These are phyloP conservation scores for Pteropus alecto DNA, from an alignment of 2,113 vertebrate species.

Conservation along the genomic window DNA sequence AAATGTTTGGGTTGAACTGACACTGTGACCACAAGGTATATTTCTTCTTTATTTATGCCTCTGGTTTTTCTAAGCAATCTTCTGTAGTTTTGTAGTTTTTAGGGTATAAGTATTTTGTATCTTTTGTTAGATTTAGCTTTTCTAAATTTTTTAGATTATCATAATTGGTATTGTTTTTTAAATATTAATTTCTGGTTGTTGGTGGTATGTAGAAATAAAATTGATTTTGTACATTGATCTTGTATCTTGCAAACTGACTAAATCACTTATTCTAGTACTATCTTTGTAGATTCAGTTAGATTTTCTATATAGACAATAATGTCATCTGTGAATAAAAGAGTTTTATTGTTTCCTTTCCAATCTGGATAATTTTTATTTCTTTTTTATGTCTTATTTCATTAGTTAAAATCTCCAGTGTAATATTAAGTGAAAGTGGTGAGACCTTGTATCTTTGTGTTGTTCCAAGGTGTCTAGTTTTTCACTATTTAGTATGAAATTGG, in stretches of 20 bases:
- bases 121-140: neutral
- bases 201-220: neutral
- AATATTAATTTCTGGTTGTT: neutral
- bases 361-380: neutral
- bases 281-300: neutral
- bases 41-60: neutral
- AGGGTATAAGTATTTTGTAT: neutral
- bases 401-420: neutral
- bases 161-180: neutral
- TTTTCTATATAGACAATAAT: neutral
- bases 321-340: neutral
- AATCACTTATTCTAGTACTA: neutral
- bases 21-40: neutral
- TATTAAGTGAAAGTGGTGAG: neutral
- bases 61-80: neutral
- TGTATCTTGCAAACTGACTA: neutral
- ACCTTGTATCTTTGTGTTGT: neutral
- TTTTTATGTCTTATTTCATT: neutral
- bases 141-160: neutral
- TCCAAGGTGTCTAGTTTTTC: neutral
- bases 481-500: neutral
- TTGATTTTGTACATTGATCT: neutral
- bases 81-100: neutral
- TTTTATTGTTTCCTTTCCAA: neutral
- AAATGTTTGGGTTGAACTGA: neutral